A percentile compares a stretch with the other conserved stretches of the same genome.
Evolutionary conservation across 2,888 invertebrate genomes (phyloP).

Genomic region (Shargacucullia verbasci): DNA sequence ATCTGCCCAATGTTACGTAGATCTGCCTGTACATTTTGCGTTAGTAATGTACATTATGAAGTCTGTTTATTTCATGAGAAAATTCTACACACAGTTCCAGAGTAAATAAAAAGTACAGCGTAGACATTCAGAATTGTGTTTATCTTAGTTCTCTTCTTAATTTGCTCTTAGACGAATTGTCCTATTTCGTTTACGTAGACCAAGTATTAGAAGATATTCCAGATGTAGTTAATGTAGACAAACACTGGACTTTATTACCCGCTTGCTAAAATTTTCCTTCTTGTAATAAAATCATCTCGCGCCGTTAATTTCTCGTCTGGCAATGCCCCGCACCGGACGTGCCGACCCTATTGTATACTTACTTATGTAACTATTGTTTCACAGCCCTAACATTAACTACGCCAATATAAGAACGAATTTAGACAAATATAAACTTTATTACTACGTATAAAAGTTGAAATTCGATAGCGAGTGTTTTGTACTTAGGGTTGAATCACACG

Average conservation of each 20-base stretch:
- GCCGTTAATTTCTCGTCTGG: constrained; percentile 58
- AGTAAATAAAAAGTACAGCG: no score
- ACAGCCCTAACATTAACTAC: constrained; percentile 41
- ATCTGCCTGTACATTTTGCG: no score
- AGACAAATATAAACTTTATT: constrained; percentile 36
- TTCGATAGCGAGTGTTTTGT: constrained; percentile 8
- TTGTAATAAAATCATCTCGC: constrained; percentile 57
- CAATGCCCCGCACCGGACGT: constrained; percentile 67
- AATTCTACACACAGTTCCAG: no score
- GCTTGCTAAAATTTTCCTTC: constrained; percentile 21
- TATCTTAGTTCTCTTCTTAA: background rate
- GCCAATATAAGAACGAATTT: constrained; percentile 1
- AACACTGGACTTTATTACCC: constrained; percentile 5
- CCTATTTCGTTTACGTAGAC: background rate
- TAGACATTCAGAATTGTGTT: background rate
- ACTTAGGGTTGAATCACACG: constrained; percentile 35
- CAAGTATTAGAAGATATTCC: background rate
- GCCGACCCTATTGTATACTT: constrained; percentile 72
- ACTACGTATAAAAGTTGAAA: constrained; percentile 22
- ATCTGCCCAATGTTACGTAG: no score
- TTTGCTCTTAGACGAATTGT: background rate
- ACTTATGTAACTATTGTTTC: constrained; percentile 68
- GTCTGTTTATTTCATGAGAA: no score
- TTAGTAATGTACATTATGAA: no score
- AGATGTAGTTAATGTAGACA: background rate